Evolutionary conservation across 2,113 vertebrate species (phyloP).

Genomic region (Glaucidium brasilianum): DNA sequence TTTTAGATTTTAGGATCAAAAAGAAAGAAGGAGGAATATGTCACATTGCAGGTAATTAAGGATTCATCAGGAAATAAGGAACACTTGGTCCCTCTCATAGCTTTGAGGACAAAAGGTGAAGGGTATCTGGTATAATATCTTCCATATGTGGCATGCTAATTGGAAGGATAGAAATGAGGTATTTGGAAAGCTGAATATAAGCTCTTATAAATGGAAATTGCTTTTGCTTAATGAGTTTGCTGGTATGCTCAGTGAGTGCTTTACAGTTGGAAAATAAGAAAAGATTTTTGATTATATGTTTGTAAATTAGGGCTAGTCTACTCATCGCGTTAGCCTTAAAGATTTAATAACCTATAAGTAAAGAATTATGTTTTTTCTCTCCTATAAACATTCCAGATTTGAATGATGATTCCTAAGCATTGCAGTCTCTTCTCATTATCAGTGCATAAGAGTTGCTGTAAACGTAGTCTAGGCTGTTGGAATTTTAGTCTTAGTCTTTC

Average conservation of each 20-base stretch:
- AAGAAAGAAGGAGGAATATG: conserved; percentile 52
- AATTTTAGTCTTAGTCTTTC: neutral
- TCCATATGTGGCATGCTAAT: conserved; percentile 57
- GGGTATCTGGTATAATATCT: conserved; percentile 53
- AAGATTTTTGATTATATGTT: neutral
- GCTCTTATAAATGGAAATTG: conserved; percentile 37
- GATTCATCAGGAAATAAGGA: conserved; percentile 63
- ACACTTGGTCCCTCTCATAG: conserved; percentile 30
- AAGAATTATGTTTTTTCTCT: neutral
- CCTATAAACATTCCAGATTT: neutral
- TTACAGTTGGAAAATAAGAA: neutral
- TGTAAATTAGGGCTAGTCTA: neutral
- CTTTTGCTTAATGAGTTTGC: conserved; percentile 25
- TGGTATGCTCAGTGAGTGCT: neutral
- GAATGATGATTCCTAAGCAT: neutral
- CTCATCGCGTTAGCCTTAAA: neutral
- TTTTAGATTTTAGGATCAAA: conserved; percentile 38
- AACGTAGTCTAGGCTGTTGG: neutral
- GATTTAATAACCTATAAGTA: neutral
- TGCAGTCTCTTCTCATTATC: neutral
- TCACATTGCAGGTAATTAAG: conserved; percentile 63
- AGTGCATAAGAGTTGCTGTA: neutral
- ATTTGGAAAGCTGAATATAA: conserved; percentile 22
- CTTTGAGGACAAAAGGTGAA: conserved; percentile 59
- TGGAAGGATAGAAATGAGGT: conserved; percentile 15